Evolutionary conservation across 2,888 invertebrate genomes (phyloP).

Genomic region (Cantharis rufa): DNA sequence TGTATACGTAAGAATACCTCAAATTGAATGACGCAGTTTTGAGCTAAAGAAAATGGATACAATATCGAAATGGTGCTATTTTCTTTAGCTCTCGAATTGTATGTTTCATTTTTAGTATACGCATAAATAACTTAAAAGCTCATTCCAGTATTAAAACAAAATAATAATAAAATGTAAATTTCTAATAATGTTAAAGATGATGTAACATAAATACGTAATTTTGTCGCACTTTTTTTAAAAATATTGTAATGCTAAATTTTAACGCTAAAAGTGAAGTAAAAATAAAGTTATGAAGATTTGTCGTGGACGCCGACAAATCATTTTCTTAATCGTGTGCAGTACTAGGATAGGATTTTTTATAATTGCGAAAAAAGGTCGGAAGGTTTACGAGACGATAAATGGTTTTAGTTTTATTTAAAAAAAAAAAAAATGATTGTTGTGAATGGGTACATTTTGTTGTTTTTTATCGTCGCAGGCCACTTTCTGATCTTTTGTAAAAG

Average conservation of each 20-base stretch:
- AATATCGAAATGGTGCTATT: background rate
- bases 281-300: background rate
- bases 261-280: background rate
- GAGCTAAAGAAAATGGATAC: slow-evolving; percentile 6
- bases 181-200: slow-evolving; percentile 29
- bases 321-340: slow-evolving; percentile 36
- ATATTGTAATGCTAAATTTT: background rate
- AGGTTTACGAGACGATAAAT: background rate
- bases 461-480: background rate
- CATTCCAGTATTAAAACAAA: slow-evolving; percentile 54
- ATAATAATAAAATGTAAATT: slow-evolving; percentile 23
- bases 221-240: slow-evolving; percentile 20
- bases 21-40: slow-evolving; percentile 39
- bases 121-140: slow-evolving; percentile 44
- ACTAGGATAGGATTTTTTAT: slow-evolving; percentile 35
- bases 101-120: slow-evolving; percentile 43
- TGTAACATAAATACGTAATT: slow-evolving; percentile 29
- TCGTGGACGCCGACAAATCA: background rate
- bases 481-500: slow-evolving; percentile 35
- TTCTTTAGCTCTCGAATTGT: slow-evolving; percentile 11
- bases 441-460: background rate
- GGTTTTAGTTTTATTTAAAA: background rate
- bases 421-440: background rate
- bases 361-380: slow-evolving; percentile 24
- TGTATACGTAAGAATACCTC: slow-evolving; percentile 71